Percentiles rank a stretch among this genome's conserved stretches.
Evolutionary conservation across 2,888 invertebrate species (phyloP).

Genomic region (Nebria salina): DNA sequence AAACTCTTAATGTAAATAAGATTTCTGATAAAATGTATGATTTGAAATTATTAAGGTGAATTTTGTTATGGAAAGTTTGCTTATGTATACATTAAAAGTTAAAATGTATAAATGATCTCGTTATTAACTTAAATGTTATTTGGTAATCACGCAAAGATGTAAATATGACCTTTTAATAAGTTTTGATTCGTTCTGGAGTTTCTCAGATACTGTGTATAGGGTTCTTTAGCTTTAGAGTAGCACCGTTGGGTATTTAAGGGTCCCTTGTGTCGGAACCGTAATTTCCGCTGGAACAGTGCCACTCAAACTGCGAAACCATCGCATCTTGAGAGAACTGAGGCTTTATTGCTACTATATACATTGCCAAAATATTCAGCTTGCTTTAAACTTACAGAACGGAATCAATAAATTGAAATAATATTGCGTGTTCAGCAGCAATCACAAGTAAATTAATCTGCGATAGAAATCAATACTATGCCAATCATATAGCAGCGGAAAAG

Average conservation of each 20-base stretch:
- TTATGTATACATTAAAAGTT: background rate
- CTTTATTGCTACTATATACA: too few relatives aligned
- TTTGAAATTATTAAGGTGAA: background rate
- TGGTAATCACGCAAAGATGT: constrained; percentile 34
- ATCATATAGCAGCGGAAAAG: background rate
- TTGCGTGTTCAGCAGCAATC: background rate
- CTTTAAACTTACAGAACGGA: too few relatives aligned
- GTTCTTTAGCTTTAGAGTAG: constrained; percentile 32
- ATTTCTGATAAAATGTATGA: too few relatives aligned
- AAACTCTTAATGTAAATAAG: too few relatives aligned
- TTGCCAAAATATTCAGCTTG: too few relatives aligned
- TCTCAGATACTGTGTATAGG: constrained; percentile 29
- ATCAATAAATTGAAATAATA: background rate
- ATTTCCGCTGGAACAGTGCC: constrained; percentile 40
- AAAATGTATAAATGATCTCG: background rate
- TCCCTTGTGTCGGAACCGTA: constrained; percentile 45
- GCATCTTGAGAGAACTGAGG: background rate
- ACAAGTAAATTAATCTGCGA: background rate
- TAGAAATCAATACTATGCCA: background rate
- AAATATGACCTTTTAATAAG: constrained; percentile 39
- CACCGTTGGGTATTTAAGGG: constrained; percentile 38
- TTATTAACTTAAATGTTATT: constrained; percentile 11
- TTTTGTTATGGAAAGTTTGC: background rate
- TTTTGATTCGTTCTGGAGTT: constrained; percentile 39
- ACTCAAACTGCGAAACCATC: constrained; percentile 24